Conservation (phyloP, 2,888 invertebrate species). For the Cataglyphis cursor region DNA sequence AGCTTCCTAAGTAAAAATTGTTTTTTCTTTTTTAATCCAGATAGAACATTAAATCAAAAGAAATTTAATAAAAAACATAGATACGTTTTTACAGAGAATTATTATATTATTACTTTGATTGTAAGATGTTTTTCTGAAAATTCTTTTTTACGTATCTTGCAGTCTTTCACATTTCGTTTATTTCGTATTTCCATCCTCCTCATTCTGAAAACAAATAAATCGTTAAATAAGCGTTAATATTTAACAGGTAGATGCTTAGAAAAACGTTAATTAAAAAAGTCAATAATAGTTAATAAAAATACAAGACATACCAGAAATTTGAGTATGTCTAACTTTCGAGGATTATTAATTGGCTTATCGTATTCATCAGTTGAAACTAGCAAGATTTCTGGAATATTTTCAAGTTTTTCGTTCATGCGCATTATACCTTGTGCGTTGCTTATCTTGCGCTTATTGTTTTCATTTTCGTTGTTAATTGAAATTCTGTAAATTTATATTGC, state of each 20-base stretch:
- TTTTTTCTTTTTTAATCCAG: not conserved
- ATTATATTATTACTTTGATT: slow-evolving; percentile 29
- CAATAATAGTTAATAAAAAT: not conserved
- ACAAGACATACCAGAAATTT: slow-evolving; percentile 76
- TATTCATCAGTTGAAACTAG: slow-evolving; percentile 69
- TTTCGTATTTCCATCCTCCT: not conserved
- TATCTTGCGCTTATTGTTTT: slow-evolving; percentile 46
- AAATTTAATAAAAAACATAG: slow-evolving; percentile 16
- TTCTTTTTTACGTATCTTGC: not conserved
- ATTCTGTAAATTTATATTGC: slow-evolving; percentile 43
- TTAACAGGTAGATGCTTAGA: not conserved
- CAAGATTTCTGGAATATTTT: slow-evolving; percentile 67
- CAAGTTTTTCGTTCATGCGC: slow-evolving; percentile 43
- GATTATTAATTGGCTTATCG: slow-evolving; percentile 61
- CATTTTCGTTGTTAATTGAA: slow-evolving; percentile 55
- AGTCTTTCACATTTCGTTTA: slow-evolving; percentile 24
- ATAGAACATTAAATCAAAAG: slow-evolving; percentile 7
- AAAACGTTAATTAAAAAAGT: not conserved
- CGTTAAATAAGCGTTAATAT: not conserved
- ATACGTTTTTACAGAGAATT: not conserved
- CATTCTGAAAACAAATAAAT: slow-evolving; percentile 21
- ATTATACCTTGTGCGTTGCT: slow-evolving; percentile 50
- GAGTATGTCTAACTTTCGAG: slow-evolving; percentile 70
- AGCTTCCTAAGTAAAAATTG: not conserved
- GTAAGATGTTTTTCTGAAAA: slow-evolving; percentile 9